Evolutionary conservation across 2,888 invertebrate genomes (phyloP), one percentile per base, ranked within the genome.

Genomic region (Tricholauxania praeusta): DNA sequence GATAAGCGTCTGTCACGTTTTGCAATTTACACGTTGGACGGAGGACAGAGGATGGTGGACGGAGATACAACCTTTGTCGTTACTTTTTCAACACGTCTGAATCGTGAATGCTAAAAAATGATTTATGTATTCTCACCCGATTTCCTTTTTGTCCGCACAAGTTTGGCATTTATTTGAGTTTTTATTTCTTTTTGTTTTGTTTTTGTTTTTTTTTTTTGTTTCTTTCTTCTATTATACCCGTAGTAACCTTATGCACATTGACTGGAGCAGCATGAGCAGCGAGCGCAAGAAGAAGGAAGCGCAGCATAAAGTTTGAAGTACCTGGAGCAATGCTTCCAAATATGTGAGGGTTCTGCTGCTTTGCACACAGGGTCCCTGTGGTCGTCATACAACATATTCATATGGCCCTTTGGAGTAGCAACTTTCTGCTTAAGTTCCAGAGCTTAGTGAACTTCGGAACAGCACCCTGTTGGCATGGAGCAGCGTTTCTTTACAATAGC

Each of bases 1-100:
- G 64, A 64, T 64, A 64, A 64, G 64, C 28, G 64, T 64, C 60
- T 62, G 64, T 64, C 64, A 64, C 64, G 64, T 64, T 64, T 51
- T 64, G 51, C 64, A 64, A 64, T 64, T 64, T 51, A 64, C 64
- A 64, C 64, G 64, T 64, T 64, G 64, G 60, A 62, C 32, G 60
- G 47, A 51, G 22, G 39, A 39, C 39, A 39, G 39, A 39, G 39
- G 39, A 39, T 10, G 39, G 39, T 57, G 22, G 12, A 57, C 57
- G 28, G 10, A 51, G 64, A 51, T 19, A 64, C 64, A 64, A 49
- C 64, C 64, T 64, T 64, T 64, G 64, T 64, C 64, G 64, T 64
- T 64, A 51, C 64, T 64, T 49, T 51, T 64, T 64, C 64, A 64
- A 64, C 64, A 64, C 64, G 49, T 64, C 64, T 64, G 64, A 49